Conservation (phyloP, 2,888 invertebrate species). For the Lochmaea crataegi region DNA sequence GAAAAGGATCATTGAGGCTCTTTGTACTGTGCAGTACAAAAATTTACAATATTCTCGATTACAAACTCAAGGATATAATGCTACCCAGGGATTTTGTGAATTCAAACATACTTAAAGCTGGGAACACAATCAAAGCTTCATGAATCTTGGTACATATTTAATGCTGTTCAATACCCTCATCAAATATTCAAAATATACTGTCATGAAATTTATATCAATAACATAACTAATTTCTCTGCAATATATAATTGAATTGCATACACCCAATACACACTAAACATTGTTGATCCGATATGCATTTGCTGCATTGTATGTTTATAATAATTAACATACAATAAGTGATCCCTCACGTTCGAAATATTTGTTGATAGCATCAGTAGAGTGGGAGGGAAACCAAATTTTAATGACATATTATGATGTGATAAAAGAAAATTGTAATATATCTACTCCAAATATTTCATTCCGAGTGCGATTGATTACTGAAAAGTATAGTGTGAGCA, state of each 20-base stretch:
- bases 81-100: too few species aligned
- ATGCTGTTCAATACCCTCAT: background rate
- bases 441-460: slow-evolving; percentile 2
- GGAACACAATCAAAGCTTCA: too few species aligned
- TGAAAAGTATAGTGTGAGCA: too few species aligned
- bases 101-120: too few species aligned
- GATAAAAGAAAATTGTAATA: background rate
- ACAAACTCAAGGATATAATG: too few species aligned
- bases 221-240: background rate
- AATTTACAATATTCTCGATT: too few species aligned
- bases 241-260: background rate
- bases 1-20: too few species aligned
- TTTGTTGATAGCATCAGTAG: slow-evolving; percentile 39
- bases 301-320: slow-evolving; percentile 31
- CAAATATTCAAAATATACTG: background rate
- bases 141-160: too few species aligned
- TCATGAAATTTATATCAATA: background rate
- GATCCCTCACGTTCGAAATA: slow-evolving; percentile 37
- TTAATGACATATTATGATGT: slow-evolving; percentile 26
- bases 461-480: too few species aligned
- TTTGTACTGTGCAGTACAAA: too few species aligned
- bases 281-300: slow-evolving; percentile 27
- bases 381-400: slow-evolving; percentile 37
- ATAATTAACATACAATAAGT: slow-evolving; percentile 46
- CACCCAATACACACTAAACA: slow-evolving; percentile 8